Conservation (phyloP, 2,888 invertebrate genomes). For the Lepidochitona cinerea region DNA sequence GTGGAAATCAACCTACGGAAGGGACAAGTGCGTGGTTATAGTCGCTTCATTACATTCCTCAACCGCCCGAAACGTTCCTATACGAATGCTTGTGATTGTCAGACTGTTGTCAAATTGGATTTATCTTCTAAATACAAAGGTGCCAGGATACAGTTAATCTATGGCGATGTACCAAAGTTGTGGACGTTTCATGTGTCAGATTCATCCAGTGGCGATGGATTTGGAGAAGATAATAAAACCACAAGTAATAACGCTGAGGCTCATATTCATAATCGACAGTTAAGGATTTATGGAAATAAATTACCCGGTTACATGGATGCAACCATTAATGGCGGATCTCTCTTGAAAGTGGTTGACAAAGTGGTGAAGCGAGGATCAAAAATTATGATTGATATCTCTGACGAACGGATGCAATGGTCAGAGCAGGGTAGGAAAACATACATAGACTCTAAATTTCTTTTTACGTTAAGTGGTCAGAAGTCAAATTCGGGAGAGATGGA, state of each 20-base stretch:
- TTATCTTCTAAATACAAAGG: slow-evolving; percentile 58
- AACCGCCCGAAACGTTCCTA: slow-evolving; percentile 38
- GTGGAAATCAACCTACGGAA: slow-evolving; percentile 58
- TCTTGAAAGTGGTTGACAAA: slow-evolving; percentile 61
- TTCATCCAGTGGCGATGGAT: slow-evolving; percentile 61
- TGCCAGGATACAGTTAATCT: slow-evolving; percentile 49
- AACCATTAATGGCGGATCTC: slow-evolving; percentile 60
- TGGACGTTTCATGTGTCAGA: slow-evolving; percentile 68
- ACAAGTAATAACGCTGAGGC: slow-evolving; percentile 65
- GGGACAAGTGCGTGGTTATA: slow-evolving; percentile 64
- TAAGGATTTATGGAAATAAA: slow-evolving; percentile 65
- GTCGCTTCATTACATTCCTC: slow-evolving; percentile 59
- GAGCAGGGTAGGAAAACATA: slow-evolving; percentile 46
- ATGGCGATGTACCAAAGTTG: slow-evolving; percentile 57
- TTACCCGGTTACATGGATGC: slow-evolving; percentile 63
- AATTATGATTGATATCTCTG: slow-evolving; percentile 45
- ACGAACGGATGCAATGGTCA: slow-evolving; percentile 59
- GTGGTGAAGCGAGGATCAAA: slow-evolving; percentile 55
- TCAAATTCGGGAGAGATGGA: slow-evolving; percentile 51
- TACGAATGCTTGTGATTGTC: slow-evolving; percentile 46
- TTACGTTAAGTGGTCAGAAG: slow-evolving; percentile 57
- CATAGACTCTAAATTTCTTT: slow-evolving; percentile 62
- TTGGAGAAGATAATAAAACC: slow-evolving; percentile 59
- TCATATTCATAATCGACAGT: slow-evolving; percentile 64
- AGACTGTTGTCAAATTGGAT: slow-evolving; percentile 63